These are phyloP conservation scores for Torymus texanus DNA, from an alignment of 2,888 invertebrate genomes.

Conservation along the genomic window DNA sequence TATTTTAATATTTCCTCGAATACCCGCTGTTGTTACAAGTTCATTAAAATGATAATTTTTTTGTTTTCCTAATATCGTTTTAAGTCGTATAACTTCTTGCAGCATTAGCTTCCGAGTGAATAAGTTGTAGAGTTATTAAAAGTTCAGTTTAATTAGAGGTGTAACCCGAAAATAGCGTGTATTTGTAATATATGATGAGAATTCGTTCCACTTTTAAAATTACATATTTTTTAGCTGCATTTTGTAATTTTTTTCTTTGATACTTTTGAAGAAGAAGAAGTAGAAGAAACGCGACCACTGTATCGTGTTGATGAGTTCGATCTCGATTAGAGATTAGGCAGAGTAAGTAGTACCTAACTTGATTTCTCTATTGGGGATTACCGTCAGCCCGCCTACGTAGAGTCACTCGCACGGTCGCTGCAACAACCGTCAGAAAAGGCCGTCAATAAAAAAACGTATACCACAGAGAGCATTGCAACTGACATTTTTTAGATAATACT, in stretches of 20 bases:
- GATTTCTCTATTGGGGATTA: slow-evolving; percentile 73
- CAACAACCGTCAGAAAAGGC: slow-evolving; percentile 80
- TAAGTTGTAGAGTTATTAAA: slow-evolving; percentile 13
- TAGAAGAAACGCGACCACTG: slow-evolving; percentile 58
- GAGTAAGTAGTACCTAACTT: slow-evolving; percentile 71
- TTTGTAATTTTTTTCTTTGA: slow-evolving; percentile 37
- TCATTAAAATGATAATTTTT: slow-evolving; percentile 41
- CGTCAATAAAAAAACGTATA: slow-evolving; percentile 66
- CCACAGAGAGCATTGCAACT: slow-evolving; percentile 51
- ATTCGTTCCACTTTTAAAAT: slow-evolving; percentile 18
- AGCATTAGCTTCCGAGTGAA: slow-evolving; percentile 11
- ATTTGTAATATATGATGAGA: slow-evolving; percentile 28
- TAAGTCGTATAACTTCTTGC: slow-evolving; percentile 31
- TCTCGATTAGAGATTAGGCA: slow-evolving; percentile 64
- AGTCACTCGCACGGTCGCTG: slow-evolving; percentile 93
- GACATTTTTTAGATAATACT: slow-evolving; percentile 58
- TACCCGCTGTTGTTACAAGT: slow-evolving; percentile 36
- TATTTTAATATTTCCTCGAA: slow-evolving; percentile 52
- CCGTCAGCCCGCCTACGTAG: slow-evolving; percentile 86
- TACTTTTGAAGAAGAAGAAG: slow-evolving; percentile 49
- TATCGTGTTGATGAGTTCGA: slow-evolving; percentile 46
- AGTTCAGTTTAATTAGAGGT: neutral
- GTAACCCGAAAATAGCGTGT: slow-evolving; percentile 3
- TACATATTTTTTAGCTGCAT: slow-evolving; percentile 40
- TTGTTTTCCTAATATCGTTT: neutral